These are phyloP conservation scores for Heptranchias perlo DNA, from an alignment of 2,113 vertebrate species.

Conservation along the genomic window DNA sequence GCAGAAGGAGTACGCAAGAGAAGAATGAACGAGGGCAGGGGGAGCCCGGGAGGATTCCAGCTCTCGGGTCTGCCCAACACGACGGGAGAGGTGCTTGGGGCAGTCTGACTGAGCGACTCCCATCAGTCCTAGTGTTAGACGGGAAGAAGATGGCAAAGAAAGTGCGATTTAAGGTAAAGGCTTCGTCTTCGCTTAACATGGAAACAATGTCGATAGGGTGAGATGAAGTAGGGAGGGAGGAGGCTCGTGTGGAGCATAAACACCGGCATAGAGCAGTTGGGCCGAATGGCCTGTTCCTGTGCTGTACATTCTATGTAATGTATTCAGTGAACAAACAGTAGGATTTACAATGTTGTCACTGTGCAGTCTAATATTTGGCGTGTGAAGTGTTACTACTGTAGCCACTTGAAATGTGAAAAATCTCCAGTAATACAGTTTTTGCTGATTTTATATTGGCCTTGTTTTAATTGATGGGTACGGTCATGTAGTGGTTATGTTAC, in stretches of 20 bases:
- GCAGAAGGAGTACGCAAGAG: not conserved
- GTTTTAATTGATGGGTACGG: not conserved
- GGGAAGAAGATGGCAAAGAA: not conserved
- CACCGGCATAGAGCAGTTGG: not conserved
- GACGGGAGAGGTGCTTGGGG: not conserved
- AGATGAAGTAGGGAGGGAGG: not conserved
- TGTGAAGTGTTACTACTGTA: not conserved
- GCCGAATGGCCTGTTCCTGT: not conserved
- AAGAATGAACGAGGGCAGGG: not conserved
- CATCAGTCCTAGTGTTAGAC: not conserved
- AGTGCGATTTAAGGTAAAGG: constrained; percentile 7
- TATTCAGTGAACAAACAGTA: not conserved
- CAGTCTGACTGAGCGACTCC: not conserved
- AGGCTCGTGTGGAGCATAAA: not conserved
- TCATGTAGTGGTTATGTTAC: not conserved
- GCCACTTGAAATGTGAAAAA: not conserved
- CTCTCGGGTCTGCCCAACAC: not conserved
- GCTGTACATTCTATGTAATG: not conserved
- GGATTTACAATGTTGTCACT: not conserved
- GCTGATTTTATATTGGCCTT: not conserved
- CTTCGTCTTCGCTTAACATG: not conserved
- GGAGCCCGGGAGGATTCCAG: not conserved
- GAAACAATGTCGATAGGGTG: not conserved
- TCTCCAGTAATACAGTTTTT: not conserved
- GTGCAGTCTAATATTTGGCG: not conserved